phyloP scores from a whole-genome alignment of 2,113 vertebrate species.

The Fukomys damarensis region DNA sequence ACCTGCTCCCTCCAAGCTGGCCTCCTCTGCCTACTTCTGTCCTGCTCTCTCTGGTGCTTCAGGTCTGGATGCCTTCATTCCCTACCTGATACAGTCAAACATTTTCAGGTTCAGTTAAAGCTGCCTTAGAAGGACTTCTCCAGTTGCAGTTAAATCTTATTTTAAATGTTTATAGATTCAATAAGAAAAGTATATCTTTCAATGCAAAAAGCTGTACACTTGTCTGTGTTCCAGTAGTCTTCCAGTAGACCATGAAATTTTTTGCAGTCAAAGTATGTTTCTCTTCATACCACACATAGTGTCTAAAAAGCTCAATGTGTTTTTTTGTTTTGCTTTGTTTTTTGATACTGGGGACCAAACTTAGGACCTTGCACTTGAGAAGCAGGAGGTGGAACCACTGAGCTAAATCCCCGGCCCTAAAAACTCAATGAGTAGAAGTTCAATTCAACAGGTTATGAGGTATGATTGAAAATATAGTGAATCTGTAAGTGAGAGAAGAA shows the following conservation, averaged over 20 bases:
- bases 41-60: neutral
- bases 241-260: neutral
- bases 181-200: neutral
- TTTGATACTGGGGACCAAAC: too few species aligned
- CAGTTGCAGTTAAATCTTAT: neutral
- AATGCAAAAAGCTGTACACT: neutral
- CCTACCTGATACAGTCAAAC: neutral
- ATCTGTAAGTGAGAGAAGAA: neutral
- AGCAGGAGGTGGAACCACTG: too few species aligned
- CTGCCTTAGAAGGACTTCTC: neutral
- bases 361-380: too few species aligned
- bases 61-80: neutral
- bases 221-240: neutral
- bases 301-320: neutral
- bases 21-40: neutral
- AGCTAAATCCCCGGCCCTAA: too few species aligned
- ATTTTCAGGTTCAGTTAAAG: neutral
- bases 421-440: neutral
- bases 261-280: neutral
- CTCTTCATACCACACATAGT: neutral
- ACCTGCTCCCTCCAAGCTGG: neutral
- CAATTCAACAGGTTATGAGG: neutral
- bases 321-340: too few species aligned
- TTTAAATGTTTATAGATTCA: neutral
- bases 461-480: neutral